Conservation (phyloP, 2,113 vertebrate genomes). For the Capra hircus region DNA sequence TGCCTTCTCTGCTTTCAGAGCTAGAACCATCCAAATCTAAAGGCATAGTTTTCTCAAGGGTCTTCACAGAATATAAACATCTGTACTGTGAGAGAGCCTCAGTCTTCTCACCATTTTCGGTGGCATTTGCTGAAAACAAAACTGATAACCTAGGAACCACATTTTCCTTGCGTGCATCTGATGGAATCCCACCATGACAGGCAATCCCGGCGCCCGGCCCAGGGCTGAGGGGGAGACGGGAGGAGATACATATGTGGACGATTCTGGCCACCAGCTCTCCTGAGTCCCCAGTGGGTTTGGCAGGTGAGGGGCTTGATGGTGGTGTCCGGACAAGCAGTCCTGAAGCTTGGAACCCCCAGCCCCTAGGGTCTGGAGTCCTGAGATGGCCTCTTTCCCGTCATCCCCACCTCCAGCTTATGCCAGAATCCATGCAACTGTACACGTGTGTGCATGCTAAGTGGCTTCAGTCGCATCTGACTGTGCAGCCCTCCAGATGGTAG, state of each 20-base stretch:
- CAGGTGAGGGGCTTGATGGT: rapidly evolving
- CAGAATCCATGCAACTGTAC: neutral
- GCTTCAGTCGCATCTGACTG: rapidly evolving
- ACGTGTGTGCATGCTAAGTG: rapidly evolving
- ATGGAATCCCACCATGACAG: rapidly evolving
- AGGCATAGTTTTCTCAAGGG: neutral
- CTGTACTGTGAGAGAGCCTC: no score
- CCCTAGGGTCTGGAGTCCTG: rapidly evolving
- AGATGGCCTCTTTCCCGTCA: rapidly evolving
- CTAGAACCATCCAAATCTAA: rapidly evolving
- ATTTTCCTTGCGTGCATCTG: neutral
- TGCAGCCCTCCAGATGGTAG: neutral
- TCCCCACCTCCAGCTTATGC: rapidly evolving
- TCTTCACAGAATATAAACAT: neutral
- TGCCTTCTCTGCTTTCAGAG: neutral
- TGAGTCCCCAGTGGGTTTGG: neutral
- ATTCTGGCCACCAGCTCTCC: no score
- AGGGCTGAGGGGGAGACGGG: rapidly evolving
- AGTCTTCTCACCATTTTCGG: neutral
- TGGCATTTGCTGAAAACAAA: neutral
- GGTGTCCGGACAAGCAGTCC: rapidly evolving
- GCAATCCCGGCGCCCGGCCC: rapidly evolving
- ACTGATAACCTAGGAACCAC: neutral
- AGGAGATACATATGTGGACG: rapidly evolving
- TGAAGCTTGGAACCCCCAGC: rapidly evolving